A percentile compares a stretch with the other conserved stretches of the same genome.
Evolutionary conservation across 2,113 vertebrate species (phyloP).

Genomic region (Copsychus sechellarum): DNA sequence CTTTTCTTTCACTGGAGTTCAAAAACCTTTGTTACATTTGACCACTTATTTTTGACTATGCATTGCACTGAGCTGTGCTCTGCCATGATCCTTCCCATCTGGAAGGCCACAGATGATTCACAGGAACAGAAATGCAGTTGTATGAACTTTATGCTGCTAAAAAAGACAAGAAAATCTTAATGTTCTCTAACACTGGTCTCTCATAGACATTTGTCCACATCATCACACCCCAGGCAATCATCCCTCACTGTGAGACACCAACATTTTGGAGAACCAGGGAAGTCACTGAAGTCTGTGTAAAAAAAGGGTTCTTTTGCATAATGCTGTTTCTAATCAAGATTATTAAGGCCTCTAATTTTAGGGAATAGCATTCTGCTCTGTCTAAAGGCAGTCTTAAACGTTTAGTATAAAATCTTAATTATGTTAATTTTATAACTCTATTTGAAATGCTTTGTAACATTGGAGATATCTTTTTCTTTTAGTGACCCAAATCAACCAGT

Average conservation of each 20-base stretch:
- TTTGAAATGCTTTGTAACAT: conserved; percentile 37
- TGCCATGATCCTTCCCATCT: neutral
- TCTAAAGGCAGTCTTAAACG: neutral
- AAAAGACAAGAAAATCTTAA: neutral
- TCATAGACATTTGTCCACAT: neutral
- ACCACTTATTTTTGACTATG: neutral
- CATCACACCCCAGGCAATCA: neutral
- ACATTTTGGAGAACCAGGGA: neutral
- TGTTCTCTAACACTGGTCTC: neutral
- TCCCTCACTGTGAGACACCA: neutral
- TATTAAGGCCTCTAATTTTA: conserved; percentile 9
- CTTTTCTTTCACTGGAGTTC: neutral
- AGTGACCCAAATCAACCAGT: conserved; percentile 98
- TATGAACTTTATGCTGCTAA: neutral
- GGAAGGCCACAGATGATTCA: neutral
- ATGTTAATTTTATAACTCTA: conserved; percentile 4
- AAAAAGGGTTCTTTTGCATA: neutral
- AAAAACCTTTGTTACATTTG: neutral
- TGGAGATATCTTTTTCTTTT: neutral
- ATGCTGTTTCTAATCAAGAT: conserved; percentile 1
- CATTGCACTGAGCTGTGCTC: neutral
- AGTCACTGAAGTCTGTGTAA: neutral
- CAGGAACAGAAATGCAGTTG: neutral
- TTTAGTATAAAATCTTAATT: conserved; percentile 7
- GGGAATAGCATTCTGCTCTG: neutral